Conservation (phyloP, 2,113 vertebrate species). For the Eptatretus burgeri region DNA sequence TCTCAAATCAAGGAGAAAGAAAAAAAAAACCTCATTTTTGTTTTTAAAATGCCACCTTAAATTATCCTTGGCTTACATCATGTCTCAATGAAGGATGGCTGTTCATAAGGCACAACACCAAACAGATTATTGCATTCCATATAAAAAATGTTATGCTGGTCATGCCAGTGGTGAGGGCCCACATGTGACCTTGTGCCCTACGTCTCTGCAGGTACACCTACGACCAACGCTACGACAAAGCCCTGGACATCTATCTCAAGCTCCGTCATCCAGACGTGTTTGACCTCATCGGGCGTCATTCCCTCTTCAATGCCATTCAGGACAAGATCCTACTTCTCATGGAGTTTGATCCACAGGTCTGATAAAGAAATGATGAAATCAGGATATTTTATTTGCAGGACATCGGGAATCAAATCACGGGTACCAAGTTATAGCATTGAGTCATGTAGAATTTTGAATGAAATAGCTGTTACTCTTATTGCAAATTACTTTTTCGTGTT, state of each 20-base stretch:
- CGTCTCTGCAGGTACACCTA: slow-evolving; percentile 45
- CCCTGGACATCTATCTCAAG: slow-evolving; percentile 72
- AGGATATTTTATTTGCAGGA: slow-evolving; percentile 7
- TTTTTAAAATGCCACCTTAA: too few species aligned
- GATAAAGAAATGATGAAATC: slow-evolving; percentile 10
- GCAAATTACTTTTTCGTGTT: too few species aligned
- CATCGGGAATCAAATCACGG: too few species aligned
- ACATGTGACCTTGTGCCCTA: not conserved
- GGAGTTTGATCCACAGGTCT: slow-evolving; percentile 93
- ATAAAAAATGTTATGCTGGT: not conserved
- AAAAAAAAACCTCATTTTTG: too few species aligned
- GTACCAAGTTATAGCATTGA: too few species aligned
- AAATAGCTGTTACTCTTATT: too few species aligned
- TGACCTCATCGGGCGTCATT: slow-evolving; percentile 86
- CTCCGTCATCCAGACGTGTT: slow-evolving; percentile 83
- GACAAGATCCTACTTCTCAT: slow-evolving; percentile 93
- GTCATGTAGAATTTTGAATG: too few species aligned
- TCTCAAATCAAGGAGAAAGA: too few species aligned
- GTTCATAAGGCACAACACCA: not conserved
- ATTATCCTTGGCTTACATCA: too few species aligned
- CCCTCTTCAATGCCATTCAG: slow-evolving; percentile 77
- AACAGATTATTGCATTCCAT: not conserved
- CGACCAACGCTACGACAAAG: slow-evolving; percentile 72
- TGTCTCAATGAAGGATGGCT: too few species aligned
- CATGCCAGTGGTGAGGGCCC: not conserved